Conservation (phyloP, 2,888 invertebrate species). For the Mythimna lalbum region DNA sequence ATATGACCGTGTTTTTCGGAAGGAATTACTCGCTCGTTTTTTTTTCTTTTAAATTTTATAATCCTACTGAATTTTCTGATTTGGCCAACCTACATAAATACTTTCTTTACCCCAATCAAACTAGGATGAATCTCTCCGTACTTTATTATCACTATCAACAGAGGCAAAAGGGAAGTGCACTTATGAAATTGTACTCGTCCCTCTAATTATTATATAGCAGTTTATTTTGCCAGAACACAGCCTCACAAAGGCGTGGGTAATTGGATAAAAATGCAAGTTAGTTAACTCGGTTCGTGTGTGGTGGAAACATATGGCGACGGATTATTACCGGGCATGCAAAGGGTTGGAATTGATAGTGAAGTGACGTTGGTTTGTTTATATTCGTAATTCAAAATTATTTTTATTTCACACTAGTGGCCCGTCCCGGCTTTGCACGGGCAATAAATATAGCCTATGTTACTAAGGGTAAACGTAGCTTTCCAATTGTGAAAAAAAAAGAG, state of each 20-base stretch:
- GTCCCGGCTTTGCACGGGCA: no score
- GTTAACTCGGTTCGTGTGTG: slow-evolving; percentile 61
- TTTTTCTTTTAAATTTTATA: no score
- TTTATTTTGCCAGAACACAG: slow-evolving; percentile 61
- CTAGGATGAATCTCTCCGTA: slow-evolving; percentile 7
- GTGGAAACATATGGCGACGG: slow-evolving; percentile 44
- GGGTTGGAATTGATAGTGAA: neutral
- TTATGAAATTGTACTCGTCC: slow-evolving; percentile 61
- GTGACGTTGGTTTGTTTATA: neutral
- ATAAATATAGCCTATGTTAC: no score
- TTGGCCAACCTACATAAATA: slow-evolving; percentile 1
- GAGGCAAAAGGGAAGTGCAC: slow-evolving; percentile 33
- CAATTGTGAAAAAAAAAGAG: no score
- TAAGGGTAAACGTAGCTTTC: no score
- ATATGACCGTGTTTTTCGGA: no score
- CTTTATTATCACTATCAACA: slow-evolving; percentile 29
- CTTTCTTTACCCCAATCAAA: neutral
- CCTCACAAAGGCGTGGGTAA: slow-evolving; percentile 68
- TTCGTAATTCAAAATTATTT: neutral
- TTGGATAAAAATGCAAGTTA: slow-evolving; percentile 72
- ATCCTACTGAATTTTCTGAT: no score
- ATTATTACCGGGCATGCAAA: slow-evolving; percentile 23
- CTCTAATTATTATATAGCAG: slow-evolving; percentile 58
- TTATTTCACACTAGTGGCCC: no score
- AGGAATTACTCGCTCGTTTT: no score